These are phyloP conservation scores for Hoplostethus mediterraneus DNA, from an alignment of 2,797 vertebrate species.

Conservation along the genomic window DNA sequence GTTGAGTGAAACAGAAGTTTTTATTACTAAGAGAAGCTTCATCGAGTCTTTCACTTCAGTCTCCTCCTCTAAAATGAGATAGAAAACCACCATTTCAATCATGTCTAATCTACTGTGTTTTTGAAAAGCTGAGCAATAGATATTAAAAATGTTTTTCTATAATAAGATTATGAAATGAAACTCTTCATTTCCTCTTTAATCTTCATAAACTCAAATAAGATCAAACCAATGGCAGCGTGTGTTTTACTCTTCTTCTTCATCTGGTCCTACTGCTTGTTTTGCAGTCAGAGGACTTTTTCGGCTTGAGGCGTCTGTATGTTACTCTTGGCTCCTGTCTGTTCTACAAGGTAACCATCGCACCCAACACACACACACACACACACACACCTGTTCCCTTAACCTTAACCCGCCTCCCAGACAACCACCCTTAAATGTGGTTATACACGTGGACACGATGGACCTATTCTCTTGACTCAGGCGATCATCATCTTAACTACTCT, in stretches of 20 bases:
- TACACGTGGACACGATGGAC: conserved; percentile 10
- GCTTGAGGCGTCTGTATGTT: conserved; percentile 92
- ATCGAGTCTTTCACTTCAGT: background rate
- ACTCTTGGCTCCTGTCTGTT: conserved; percentile 96
- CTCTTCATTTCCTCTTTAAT: no score
- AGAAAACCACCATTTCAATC: no score
- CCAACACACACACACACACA: conserved; percentile 1
- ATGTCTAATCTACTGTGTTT: no score
- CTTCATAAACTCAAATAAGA: no score
- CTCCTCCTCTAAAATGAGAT: no score
- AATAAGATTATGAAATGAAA: no score
- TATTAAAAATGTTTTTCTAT: no score
- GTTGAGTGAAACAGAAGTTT: no score
- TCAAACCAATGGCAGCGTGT: no score
- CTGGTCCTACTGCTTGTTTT: background rate
- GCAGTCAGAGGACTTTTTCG: conserved; percentile 96
- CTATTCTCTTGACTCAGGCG: background rate
- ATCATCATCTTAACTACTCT: conserved; percentile 19
- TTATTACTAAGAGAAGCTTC: no score
- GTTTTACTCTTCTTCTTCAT: no score
- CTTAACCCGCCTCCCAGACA: background rate
- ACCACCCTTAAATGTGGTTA: background rate
- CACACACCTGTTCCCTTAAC: background rate
- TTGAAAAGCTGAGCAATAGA: no score
- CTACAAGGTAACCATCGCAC: conserved; percentile 89